These are phyloP conservation scores for Percopsis transmontana DNA, from an alignment of 2,113 vertebrate species.

Conservation along the genomic window DNA sequence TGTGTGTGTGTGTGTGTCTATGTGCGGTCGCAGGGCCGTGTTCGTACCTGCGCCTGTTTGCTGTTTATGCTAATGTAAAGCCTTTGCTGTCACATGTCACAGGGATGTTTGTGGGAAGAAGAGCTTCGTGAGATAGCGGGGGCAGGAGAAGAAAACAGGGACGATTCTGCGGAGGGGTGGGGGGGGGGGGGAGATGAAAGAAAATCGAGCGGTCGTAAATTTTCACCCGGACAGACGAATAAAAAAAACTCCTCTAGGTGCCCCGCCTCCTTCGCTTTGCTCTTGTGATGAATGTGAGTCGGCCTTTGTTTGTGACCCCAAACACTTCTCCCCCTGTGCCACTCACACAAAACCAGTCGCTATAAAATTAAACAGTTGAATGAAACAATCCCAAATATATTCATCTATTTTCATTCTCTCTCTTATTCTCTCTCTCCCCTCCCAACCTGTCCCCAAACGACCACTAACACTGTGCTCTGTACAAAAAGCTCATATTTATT, in stretches of 20 bases:
- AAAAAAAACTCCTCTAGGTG: constrained; percentile 73
- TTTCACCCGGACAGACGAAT: constrained; percentile 77
- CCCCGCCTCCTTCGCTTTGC: constrained; percentile 54
- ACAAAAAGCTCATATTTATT: constrained; percentile 73
- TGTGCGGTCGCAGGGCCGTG: constrained; percentile 5
- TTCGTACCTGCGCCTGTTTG: constrained; percentile 62
- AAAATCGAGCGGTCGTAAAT: constrained; percentile 77
- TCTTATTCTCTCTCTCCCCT: constrained; percentile 15
- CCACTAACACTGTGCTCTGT: constrained; percentile 60
- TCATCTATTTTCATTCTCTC: neutral
- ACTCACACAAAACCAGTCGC: constrained; percentile 66
- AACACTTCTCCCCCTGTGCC: constrained; percentile 60
- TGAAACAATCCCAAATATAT: constrained; percentile 54
- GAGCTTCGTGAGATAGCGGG: constrained; percentile 76
- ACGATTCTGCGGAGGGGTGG: neutral
- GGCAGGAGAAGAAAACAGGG: constrained; percentile 54
- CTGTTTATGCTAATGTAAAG: constrained; percentile 40
- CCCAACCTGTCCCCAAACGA: constrained; percentile 58
- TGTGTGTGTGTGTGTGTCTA: too few species aligned
- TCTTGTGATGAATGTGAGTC: constrained; percentile 62
- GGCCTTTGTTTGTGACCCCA: constrained; percentile 53
- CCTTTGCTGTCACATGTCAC: constrained; percentile 54
- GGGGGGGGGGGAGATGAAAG: constrained; percentile 22
- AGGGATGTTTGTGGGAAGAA: constrained; percentile 57
- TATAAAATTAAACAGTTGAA: constrained; percentile 64